Conservation (phyloP, 2,113 vertebrate genomes). For the Myxocyprinus asiaticus region DNA sequence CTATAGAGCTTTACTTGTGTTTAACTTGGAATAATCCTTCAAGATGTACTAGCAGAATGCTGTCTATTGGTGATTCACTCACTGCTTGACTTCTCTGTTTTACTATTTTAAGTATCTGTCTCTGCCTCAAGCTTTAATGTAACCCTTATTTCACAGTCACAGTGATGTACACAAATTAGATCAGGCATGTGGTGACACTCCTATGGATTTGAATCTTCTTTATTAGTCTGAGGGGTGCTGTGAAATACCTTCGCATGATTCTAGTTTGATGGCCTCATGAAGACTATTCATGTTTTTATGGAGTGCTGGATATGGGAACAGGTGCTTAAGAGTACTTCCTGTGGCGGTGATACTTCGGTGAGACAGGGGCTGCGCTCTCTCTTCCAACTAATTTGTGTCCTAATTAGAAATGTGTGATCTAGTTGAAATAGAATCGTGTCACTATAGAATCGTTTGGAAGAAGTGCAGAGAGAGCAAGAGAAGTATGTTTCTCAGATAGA, state of each 20-base stretch:
- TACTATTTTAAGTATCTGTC: neutral
- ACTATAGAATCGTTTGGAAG: constrained; percentile 18
- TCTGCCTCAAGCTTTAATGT: neutral
- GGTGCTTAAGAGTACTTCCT: constrained; percentile 41
- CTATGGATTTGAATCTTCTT: constrained; percentile 6
- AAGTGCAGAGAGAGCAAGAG: neutral
- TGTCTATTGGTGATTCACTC: constrained; percentile 10
- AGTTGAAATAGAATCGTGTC: constrained; percentile 36
- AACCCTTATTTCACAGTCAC: neutral
- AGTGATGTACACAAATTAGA: neutral
- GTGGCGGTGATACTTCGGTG: constrained; percentile 4
- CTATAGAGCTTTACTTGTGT: no score
- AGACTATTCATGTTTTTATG: neutral
- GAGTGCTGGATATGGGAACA: constrained; percentile 25
- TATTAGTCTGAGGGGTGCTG: neutral
- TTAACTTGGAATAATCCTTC: no score
- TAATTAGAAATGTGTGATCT: constrained; percentile 50
- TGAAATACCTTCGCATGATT: neutral
- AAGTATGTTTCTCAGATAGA: no score
- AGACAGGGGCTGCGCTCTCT: constrained; percentile 60
- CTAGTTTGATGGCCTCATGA: constrained; percentile 8
- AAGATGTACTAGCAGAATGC: neutral
- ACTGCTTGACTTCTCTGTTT: neutral
- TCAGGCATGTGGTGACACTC: neutral
- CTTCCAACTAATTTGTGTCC: constrained; percentile 49